Percentiles rank a stretch among this genome's conserved stretches.
Conservation (phyloP, 1,140 invertebrate species). For the Periplaneta americana region DNA sequence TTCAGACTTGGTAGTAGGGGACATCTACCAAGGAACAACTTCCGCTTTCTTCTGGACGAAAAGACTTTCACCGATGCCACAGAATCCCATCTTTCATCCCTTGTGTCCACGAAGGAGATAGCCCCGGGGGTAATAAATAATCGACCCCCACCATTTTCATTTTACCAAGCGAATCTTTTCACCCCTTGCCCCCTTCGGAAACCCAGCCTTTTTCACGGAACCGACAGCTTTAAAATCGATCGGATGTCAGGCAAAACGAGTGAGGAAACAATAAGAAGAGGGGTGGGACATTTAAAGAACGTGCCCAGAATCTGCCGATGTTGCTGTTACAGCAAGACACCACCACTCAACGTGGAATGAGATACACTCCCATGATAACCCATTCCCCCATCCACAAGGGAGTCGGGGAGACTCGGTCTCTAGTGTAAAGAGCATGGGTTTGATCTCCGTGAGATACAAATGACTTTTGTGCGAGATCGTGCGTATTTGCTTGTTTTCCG, state of each 20-base stretch:
- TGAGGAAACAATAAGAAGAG: conserved; percentile 9
- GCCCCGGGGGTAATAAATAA: conserved; percentile 1
- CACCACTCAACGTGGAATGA: too few relatives aligned
- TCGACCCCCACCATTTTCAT: neutral
- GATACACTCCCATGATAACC: too few relatives aligned
- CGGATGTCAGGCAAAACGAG: neutral
- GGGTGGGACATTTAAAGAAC: neutral
- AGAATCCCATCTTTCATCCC: neutral
- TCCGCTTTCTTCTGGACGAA: neutral
- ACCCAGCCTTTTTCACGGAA: too few relatives aligned
- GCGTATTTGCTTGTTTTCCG: too few relatives aligned
- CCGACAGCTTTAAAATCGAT: conserved; percentile 9
- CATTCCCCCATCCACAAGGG: too few relatives aligned
- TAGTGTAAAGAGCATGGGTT: too few relatives aligned
- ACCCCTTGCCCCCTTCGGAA: too few relatives aligned
- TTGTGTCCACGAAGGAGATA: neutral
- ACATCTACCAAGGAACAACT: too few relatives aligned
- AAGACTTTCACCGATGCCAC: neutral
- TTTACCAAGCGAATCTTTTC: neutral
- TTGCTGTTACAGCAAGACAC: neutral
- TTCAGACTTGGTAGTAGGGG: too few relatives aligned
- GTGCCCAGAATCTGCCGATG: neutral
- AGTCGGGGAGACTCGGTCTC: too few relatives aligned
- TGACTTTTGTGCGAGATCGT: too few relatives aligned
- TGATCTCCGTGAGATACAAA: too few relatives aligned